Evolutionary conservation across 2,797 vertebrate genomes (phyloP), one percentile per base, ranked within the genome.

Genomic region (Pelochelys cantorii): DNA sequence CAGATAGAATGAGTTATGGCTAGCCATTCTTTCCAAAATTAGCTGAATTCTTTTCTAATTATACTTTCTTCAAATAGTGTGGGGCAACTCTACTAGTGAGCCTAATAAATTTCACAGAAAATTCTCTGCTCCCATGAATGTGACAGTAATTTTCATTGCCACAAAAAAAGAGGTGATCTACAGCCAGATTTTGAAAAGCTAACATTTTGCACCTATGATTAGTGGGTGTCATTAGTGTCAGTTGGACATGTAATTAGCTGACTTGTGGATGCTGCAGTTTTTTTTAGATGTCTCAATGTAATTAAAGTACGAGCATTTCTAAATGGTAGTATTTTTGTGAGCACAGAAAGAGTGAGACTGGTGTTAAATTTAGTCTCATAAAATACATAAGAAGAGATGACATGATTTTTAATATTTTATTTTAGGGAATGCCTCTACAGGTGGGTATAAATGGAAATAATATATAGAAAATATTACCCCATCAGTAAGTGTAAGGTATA

Each of bases 1-100:
- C 86, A 92, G 90, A 97, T 83, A 94, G 80, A 88, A 88, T 95
- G 97, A 98, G 57, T 97, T 96, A 97, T 87, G 94, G 83, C 86
- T 80, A 83, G 85, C 94, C 89, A 94, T 91, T 91, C 93, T 95
- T 97, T 93, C 94, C 96, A 93, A 90, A 0, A 0, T 77, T 88
- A 89, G 57, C 65, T 65, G 75, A 91, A 93, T 97, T 97, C 92
- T 97, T 97, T 95, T 97, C 94, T 95, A 97, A 97, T 98, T 97
- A 97, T 93, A 93, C 84, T 79, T 94, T 88, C 96, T 97, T 95
- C 90, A 89, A 97, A 92, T 81, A 96, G 84, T 77, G 93, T 0
- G 17, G 93, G 31, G 29, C 91, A 97, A 95, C 95, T 59, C 90
- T 93, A 83, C 94, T 95, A 79, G 88, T 91, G 68, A 84, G 75